Evolutionary conservation across 2,113 vertebrate species (phyloP).

Genomic region (Cochlearius cochlearius): DNA sequence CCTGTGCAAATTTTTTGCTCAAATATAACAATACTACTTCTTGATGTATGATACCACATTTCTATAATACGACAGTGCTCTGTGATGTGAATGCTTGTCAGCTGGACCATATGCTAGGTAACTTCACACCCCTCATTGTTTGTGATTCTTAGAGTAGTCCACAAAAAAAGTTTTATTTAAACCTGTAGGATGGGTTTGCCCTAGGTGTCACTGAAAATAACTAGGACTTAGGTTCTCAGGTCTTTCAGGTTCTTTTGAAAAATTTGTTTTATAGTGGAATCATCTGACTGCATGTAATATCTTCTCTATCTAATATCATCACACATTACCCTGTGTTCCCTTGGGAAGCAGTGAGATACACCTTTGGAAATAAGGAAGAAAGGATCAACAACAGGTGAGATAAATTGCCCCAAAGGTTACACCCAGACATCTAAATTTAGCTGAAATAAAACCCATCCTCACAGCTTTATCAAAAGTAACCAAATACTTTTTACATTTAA

Average conservation of each 20-base stretch:
- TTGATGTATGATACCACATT: not conserved
- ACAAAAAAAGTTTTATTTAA: not conserved
- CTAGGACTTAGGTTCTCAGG: not conserved
- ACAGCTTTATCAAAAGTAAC: not conserved
- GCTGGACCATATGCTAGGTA: not conserved
- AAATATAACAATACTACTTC: not conserved
- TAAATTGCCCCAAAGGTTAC: not conserved
- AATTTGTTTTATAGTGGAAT: not conserved
- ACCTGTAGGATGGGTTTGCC: not conserved
- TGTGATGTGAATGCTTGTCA: not conserved
- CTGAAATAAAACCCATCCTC: not conserved
- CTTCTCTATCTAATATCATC: not conserved
- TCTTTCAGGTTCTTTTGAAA: not conserved
- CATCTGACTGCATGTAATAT: not conserved
- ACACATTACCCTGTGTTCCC: not conserved
- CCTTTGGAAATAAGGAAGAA: not conserved
- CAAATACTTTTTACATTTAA: not conserved
- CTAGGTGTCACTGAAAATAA: not conserved
- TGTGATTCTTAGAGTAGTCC: not conserved
- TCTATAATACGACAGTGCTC: not conserved
- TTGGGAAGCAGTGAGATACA: not conserved
- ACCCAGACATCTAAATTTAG: not conserved
- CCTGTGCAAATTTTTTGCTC: not conserved
- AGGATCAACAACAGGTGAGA: not conserved
- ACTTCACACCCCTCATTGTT: not conserved